Percentiles rank a stretch among this genome's conserved stretches.
Conservation (phyloP, 2,113 vertebrate species). For the Glaucidium brasilianum region DNA sequence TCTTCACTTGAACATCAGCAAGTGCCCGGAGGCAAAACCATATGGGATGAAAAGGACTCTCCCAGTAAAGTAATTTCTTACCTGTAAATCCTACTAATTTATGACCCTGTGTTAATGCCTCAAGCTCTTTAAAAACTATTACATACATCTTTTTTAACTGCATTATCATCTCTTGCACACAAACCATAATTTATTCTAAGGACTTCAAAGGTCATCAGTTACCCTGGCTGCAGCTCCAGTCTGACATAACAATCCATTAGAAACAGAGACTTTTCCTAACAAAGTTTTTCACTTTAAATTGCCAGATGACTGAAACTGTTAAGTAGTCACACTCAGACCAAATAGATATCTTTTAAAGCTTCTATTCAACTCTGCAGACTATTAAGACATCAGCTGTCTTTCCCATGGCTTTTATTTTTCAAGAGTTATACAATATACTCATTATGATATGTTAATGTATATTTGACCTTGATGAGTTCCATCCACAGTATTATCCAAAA, state of each 20-base stretch:
- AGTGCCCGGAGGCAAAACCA: background rate
- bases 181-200: conserved; percentile 67
- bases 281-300: conserved; percentile 44
- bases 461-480: background rate
- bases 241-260: conserved; percentile 33
- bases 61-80: conserved; percentile 38
- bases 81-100: conserved; percentile 65
- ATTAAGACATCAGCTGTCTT: background rate
- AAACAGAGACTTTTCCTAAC: conserved; percentile 10
- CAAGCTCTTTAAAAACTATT: conserved; percentile 62
- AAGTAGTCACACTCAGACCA: conserved; percentile 12
- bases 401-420: background rate
- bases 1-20: conserved; percentile 21
- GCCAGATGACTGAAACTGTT: background rate
- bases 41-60: conserved; percentile 38
- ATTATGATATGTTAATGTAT: background rate
- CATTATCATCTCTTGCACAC: conserved; percentile 64
- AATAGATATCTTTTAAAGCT: conserved; percentile 14
- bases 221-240: conserved; percentile 36
- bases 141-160: conserved; percentile 75
- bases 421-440: background rate
- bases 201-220: conserved; percentile 66
- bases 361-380: background rate
- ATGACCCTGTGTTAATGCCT: conserved; percentile 58
- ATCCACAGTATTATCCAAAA: background rate